phyloP scores from a whole-genome alignment of 2,797 vertebrate genomes.

The Cheirogaleus major region DNA sequence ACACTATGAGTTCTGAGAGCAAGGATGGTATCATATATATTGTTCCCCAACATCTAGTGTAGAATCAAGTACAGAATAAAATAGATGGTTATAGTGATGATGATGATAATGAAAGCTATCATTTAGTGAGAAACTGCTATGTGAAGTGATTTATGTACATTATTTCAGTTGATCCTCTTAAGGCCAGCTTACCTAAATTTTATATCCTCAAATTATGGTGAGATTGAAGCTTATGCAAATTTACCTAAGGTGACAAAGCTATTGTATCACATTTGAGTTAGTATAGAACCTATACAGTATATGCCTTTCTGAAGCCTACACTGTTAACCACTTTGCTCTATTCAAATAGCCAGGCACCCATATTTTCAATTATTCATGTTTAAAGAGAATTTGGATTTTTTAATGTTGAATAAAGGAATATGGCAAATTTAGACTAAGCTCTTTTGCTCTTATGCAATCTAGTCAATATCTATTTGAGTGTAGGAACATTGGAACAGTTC shows the following conservation, averaged over 20 bases:
- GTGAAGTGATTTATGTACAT: not conserved
- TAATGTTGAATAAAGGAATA: conserved; percentile 4
- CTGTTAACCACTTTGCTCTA: not conserved
- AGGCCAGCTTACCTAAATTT: not conserved
- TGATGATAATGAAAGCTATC: not conserved
- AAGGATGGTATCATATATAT: not conserved
- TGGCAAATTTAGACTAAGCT: not conserved
- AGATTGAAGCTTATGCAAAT: not conserved
- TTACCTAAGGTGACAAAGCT: not conserved
- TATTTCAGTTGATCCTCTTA: not conserved
- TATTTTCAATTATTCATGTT: not conserved
- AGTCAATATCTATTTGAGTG: not conserved
- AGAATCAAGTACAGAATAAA: not conserved
- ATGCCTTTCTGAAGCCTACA: not conserved
- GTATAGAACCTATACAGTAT: not conserved
- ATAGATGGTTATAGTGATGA: not conserved
- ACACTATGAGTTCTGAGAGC: not conserved
- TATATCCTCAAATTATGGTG: not conserved
- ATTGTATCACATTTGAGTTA: not conserved
- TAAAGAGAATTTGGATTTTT: conserved; percentile 18
- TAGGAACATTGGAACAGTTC: not conserved
- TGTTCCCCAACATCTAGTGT: not conserved
- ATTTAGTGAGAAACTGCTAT: not conserved
- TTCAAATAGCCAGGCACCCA: not conserved
- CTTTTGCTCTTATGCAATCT: not conserved